Percentiles rank a stretch among this genome's conserved stretches.
These are phyloP conservation scores for Chelonus formosanus DNA, from an alignment of 2,888 invertebrate genomes.

Conservation along the genomic window DNA sequence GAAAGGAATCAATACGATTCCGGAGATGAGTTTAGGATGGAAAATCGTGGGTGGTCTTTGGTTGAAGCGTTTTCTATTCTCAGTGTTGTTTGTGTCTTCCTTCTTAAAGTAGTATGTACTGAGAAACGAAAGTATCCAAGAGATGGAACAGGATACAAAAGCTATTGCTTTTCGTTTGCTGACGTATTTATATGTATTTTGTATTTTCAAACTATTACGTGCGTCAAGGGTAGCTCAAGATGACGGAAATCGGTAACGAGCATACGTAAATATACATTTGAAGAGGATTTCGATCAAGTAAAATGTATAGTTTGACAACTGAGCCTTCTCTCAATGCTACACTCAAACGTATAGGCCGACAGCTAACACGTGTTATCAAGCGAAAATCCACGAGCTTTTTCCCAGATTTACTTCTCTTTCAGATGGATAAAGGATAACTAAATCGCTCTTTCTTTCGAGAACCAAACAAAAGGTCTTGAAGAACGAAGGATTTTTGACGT, in stretches of 20 bases:
- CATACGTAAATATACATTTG: slow-evolving; percentile 14
- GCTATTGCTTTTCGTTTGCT: slow-evolving; percentile 7
- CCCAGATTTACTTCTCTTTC: slow-evolving; percentile 11
- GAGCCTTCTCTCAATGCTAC: background rate
- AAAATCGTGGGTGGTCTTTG: slow-evolving; percentile 1
- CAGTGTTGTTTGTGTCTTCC: background rate
- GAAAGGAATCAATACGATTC: slow-evolving; percentile 11
- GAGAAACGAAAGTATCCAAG: slow-evolving; percentile 2
- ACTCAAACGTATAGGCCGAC: slow-evolving; percentile 12
- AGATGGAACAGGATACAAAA: background rate
- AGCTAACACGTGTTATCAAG: slow-evolving; percentile 19
- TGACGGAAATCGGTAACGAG: slow-evolving; percentile 3
- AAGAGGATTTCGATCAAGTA: background rate
- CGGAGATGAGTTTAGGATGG: background rate
- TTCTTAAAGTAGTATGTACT: background rate
- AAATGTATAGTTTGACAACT: too few species aligned
- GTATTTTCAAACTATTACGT: background rate
- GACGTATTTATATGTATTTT: background rate
- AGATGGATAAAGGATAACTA: slow-evolving; percentile 13
- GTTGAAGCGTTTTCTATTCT: background rate
- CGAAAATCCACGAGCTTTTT: slow-evolving; percentile 4
- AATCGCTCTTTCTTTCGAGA: slow-evolving; percentile 9
- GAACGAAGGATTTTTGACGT: background rate
- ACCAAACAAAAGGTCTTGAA: slow-evolving; percentile 15
- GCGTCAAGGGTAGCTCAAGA: slow-evolving; percentile 9